Conservation (phyloP, 2,113 vertebrate genomes). For the human (Homo sapiens) region GRCh38 chr15:76967501-76968000, state of each 20-base stretch:
- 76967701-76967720: not conserved
- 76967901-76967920: not conserved
- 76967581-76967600: not conserved
- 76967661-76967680: not conserved
- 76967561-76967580: not conserved
- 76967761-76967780: not conserved
- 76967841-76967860: not conserved
- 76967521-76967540: not conserved
- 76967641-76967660: accelerated
- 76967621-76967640: not conserved
- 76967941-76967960: not conserved
- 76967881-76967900: not conserved
- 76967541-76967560: not conserved
- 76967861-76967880: not conserved
- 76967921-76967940: not conserved
- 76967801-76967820: not conserved
- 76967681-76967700: not conserved
- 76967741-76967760: slow-evolving; percentile 31
- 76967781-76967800: not conserved
- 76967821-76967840: not conserved
- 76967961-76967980: not conserved
- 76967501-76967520: not conserved
- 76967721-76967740: not conserved
- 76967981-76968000: slow-evolving; percentile 33
- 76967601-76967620: not conserved